Conservation (phyloP, 2,113 vertebrate genomes). For the Nycticryphes semicollaris region DNA sequence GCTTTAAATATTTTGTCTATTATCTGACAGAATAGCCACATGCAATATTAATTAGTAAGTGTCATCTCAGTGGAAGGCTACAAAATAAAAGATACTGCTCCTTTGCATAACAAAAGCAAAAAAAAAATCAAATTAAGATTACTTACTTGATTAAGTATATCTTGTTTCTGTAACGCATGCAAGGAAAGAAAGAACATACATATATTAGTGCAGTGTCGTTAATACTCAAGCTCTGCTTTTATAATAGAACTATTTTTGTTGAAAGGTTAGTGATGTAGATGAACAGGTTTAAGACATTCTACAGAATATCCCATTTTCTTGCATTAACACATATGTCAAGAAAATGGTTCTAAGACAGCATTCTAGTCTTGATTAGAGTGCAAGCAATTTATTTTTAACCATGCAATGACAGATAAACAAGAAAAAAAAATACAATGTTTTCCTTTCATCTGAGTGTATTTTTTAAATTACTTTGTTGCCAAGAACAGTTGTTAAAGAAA, state of each 20-base stretch:
- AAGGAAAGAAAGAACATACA: constrained; percentile 71
- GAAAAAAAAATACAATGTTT: neutral
- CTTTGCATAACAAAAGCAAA: neutral
- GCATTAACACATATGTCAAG: neutral
- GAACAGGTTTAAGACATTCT: constrained; percentile 1
- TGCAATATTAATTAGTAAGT: neutral
- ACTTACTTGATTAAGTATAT: constrained; percentile 95
- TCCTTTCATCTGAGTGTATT: neutral
- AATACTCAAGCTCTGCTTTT: constrained; percentile 1
- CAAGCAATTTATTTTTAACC: constrained; percentile 1
- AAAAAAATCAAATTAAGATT: constrained; percentile 56
- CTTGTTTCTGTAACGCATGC: constrained; percentile 87
- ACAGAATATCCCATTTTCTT: neutral
- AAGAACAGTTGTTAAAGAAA: neutral
- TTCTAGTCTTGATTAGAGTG: constrained; percentile 3
- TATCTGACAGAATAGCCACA: neutral
- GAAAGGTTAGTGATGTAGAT: constrained; percentile 26
- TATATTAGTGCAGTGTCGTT: constrained; percentile 44
- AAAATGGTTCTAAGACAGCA: neutral
- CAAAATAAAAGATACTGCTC: constrained; percentile 14
- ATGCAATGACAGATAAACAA: neutral
- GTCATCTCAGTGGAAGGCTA: neutral
- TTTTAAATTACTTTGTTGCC: neutral
- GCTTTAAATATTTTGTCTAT: neutral
- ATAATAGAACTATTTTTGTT: constrained; percentile 7